A percentile compares a stretch with the other conserved stretches of the same genome.
Evolutionary conservation across 2,113 vertebrate genomes (phyloP).

Genomic region (Rhea pennata): DNA sequence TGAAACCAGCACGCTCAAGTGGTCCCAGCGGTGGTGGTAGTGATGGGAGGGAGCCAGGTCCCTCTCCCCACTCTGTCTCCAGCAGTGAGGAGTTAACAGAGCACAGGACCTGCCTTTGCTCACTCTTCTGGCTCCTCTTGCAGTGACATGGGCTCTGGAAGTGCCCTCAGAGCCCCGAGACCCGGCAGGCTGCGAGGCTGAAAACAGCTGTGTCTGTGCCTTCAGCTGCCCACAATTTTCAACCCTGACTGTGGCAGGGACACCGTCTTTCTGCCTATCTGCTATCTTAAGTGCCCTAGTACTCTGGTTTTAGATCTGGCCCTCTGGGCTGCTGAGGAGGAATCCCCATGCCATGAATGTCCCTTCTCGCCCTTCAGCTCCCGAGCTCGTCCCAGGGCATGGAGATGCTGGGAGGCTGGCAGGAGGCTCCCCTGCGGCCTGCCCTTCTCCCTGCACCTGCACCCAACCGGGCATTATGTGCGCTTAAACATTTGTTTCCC

Average conservation of each 20-base stretch:
- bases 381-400: neutral
- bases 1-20: neutral
- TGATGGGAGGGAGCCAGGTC: neutral
- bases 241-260: too few species aligned
- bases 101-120: neutral
- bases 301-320: neutral
- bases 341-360: neutral
- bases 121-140: neutral
- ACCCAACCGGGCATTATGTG: neutral
- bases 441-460: neutral
- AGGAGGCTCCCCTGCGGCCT: neutral
- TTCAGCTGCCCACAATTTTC: too few species aligned
- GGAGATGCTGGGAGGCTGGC: too few species aligned
- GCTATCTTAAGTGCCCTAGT: neutral
- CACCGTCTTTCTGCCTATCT: too few species aligned
- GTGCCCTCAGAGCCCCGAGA: too few species aligned
- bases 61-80: neutral
- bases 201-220: too few species aligned
- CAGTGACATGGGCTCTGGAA: neutral
- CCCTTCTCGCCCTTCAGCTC: neutral
- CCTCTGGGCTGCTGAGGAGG: neutral
- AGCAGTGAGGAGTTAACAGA: neutral
- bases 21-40: fast-evolving
- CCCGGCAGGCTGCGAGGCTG: too few species aligned
- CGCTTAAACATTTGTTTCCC: neutral